These are phyloP conservation scores for Crax fasciolata DNA, from an alignment of 2,797 vertebrate species.

Conservation along the genomic window DNA sequence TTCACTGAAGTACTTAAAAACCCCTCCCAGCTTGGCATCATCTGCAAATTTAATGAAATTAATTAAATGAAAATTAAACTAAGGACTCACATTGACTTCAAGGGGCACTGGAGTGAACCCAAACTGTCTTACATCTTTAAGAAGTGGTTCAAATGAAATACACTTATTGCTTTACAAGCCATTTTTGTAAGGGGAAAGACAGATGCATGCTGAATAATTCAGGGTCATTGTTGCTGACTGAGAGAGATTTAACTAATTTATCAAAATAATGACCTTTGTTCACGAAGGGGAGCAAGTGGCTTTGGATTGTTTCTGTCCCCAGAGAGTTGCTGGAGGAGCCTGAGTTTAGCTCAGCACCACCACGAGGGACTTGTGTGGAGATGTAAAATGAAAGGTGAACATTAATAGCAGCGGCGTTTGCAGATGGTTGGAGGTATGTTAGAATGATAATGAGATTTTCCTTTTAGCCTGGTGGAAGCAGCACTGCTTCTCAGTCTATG, in stretches of 20 bases:
- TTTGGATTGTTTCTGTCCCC: background rate
- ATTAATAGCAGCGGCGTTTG: background rate
- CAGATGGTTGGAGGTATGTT: background rate
- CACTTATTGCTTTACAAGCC: conserved; percentile 43
- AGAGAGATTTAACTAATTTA: conserved; percentile 69
- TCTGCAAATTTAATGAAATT: conserved; percentile 74
- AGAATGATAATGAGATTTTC: background rate
- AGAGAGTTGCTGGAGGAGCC: background rate
- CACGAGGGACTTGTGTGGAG: background rate
- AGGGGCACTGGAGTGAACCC: conserved; percentile 37
- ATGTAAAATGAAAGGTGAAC: background rate
- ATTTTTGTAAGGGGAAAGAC: background rate
- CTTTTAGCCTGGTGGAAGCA: background rate
- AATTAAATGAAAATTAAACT: conserved; percentile 75
- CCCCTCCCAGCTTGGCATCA: conserved; percentile 64
- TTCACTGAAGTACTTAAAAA: conserved; percentile 32
- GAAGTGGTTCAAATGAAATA: conserved; percentile 49
- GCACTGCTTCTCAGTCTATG: background rate
- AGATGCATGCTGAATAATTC: conserved; percentile 68
- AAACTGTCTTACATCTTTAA: conserved; percentile 38
- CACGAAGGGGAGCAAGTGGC: background rate
- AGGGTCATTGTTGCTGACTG: conserved; percentile 46
- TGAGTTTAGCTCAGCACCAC: background rate
- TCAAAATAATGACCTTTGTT: conserved; percentile 67
- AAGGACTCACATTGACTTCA: conserved; percentile 61